Conservation (phyloP, 2,113 vertebrate genomes). For the Camelus bactrianus region DNA sequence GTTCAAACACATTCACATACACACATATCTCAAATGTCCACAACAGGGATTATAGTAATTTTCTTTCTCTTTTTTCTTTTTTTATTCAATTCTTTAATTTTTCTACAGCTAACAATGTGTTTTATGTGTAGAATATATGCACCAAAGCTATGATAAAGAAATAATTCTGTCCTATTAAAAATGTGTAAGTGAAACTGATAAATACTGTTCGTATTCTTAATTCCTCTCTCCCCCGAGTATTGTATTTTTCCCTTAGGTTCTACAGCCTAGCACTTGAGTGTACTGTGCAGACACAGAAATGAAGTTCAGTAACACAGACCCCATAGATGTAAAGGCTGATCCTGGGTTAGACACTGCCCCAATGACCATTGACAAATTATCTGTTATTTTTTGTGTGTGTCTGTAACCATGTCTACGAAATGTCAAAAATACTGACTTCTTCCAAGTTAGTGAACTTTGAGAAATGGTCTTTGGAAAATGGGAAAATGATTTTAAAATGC, state of each 20-base stretch:
- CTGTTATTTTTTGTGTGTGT: neutral
- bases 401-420: neutral
- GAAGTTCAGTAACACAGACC: neutral
- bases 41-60: neutral
- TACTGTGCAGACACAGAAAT: neutral
- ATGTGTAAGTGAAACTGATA: constrained; percentile 23
- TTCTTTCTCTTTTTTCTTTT: neutral
- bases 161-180: neutral
- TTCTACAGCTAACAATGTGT: neutral
- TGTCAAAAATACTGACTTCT: neutral
- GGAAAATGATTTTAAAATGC: neutral
- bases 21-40: neutral
- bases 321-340: neutral
- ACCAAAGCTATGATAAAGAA: neutral
- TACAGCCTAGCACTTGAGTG: neutral
- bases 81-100: neutral
- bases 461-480: constrained; percentile 11
- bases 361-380: neutral
- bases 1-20: neutral
- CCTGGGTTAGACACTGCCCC: neutral
- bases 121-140: neutral
- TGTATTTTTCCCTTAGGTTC: neutral
- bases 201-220: neutral
- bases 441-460: neutral
- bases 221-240: neutral